Base-by-base conservation (phyloP, 2,888 invertebrate species). In the Eupithecia insigniata region DNA sequence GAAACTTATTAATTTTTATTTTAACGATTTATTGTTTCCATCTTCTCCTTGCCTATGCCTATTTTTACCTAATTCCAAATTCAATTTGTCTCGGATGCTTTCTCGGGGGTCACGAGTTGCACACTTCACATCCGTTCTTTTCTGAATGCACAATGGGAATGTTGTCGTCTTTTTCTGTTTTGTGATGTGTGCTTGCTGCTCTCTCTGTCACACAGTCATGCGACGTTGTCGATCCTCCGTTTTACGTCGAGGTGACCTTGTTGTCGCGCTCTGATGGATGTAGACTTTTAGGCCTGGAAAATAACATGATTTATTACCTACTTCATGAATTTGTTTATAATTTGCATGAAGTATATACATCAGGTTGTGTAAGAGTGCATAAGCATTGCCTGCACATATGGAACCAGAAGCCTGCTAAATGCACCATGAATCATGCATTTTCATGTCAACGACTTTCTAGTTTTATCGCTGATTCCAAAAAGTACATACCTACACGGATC, bases 41-140 rank as follows among this genome's bases (percentile, higher is more conserved):
- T 51, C 22, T n/a, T 10, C 22, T 51, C 22, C n/a, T 75, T 76
- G 75, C 67, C 36, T 36, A 36, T 36, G 39, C 39, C 73, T 78
- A 78, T 82, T 85, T 87, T 88, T 89, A 91, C 87, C 90, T 90
- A 92, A 90, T 90, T 86, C 86, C 84, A 90, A 91, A 91, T 87
- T 92, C 87, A 89, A 86, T 81, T 84, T 80, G 84, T 85, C 83
- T 86, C 86, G 82, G 83, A 83, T 88, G 91, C 93, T 93, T 93
- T 93, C 93, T 90, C 90, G 90, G 86, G 87, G 91, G 92, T 92
- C 92, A 92, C 91, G 90, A 90, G 89, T 89, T 88, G 86, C 86
- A 89, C 89, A 88, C 87, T 86, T 80, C 83, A 89, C 89, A 91
- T 90, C 92, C 90, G 93, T 91, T 93, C 91, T 88, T 88, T 88